Base-by-base conservation (phyloP, 2,797 vertebrate species). In the Aeoliscus strigatus region DNA sequence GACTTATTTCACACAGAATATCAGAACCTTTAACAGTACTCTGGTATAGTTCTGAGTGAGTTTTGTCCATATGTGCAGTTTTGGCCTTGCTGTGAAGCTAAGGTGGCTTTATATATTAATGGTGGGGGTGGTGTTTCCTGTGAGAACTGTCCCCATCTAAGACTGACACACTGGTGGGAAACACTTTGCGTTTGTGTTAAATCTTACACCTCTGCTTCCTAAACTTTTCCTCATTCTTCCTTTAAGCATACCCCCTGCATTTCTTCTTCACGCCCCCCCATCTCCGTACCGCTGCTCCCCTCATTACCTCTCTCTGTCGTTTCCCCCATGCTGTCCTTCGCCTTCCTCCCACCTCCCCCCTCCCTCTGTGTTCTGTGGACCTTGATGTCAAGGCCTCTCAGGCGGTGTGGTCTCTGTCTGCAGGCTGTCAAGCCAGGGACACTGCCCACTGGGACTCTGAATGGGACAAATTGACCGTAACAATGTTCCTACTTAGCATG, bases 401-500 rank as follows among this genome's bases (percentile, higher is more conserved):
- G 79, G 78, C 81, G 57, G 84, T 81, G 82, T 82, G 82, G 72
- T 85, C 80, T 77, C 66, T 80, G 80, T 78, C 83, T 79, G 75
- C 50, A 40, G 75, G 74, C 82, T 86, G 82, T 85, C 80, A 80
- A 62, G 64, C 60, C 59, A 75, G 73, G 83, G 84, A 72, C 81
- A 55, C 80, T 82, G 83, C 83, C 84, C 85, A 86, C 84, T 80
- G 84, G 81, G 87, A 80, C 78, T 46, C 60, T 88, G 86, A 89
- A 90, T 86, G 79, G 86, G 81, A 86, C 85, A 88, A 89, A 89
- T 89, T 87, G 88, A 86, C 81, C 84, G 75, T 82, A 87, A 89
- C 84, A 82, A 82, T 88, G 86, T 87, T 79, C 82, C 83, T 84
- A 88, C 85, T 89, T 88, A 86, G 84, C 82, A 84, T 87, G 82